Conservation (phyloP, 2,888 invertebrate genomes). For the Cyaniris semiargus region DNA sequence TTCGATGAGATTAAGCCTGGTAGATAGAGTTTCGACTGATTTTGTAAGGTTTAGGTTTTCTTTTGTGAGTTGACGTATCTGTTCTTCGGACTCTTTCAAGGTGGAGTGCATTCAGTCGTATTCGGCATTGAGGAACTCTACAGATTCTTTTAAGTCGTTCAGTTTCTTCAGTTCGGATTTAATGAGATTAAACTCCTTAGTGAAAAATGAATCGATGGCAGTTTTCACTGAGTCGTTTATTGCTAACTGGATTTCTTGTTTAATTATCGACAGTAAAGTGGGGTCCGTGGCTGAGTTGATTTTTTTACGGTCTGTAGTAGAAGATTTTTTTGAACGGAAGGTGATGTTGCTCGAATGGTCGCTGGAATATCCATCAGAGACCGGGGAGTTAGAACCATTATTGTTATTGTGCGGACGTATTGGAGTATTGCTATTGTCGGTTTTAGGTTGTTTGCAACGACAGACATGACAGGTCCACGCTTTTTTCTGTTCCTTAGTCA, state of each 20-base stretch:
- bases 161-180: slow-evolving; percentile 29
- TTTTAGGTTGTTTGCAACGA: slow-evolving; percentile 26
- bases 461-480: slow-evolving; percentile 29
- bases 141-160: slow-evolving; percentile 31
- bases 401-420: slow-evolving; percentile 13
- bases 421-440: slow-evolving; percentile 32
- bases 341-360: neutral
- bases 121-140: slow-evolving; percentile 14
- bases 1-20: too few relatives aligned
- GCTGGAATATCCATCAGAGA: neutral
- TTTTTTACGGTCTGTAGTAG: neutral
- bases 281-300: neutral
- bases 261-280: neutral
- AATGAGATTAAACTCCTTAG: neutral
- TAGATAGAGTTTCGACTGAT: neutral
- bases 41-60: neutral
- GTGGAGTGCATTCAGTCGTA: slow-evolving; percentile 1
- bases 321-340: neutral
- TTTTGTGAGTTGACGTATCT: neutral
- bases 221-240: neutral
- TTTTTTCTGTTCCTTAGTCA: slow-evolving; percentile 20
- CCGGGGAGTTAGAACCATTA: neutral
- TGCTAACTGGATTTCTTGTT: neutral
- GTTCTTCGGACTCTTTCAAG: neutral
- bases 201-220: neutral